Conservation (phyloP, 2,888 invertebrate species). For the Acheta domesticus region DNA sequence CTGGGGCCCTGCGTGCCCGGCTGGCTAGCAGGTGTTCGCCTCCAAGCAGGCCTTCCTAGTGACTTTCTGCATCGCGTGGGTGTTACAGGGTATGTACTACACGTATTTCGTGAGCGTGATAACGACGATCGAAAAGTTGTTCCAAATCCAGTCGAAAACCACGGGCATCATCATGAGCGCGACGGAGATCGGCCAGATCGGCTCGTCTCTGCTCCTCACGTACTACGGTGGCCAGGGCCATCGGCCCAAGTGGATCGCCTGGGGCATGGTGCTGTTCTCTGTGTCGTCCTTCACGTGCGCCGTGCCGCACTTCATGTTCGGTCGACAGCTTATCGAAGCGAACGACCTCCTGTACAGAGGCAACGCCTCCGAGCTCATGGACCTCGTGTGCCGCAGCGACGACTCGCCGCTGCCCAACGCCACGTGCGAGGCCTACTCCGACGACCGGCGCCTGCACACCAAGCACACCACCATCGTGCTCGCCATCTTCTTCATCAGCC, state of each 20-base stretch:
- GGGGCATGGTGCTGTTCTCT: constrained; percentile 86
- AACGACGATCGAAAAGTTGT: constrained; percentile 88
- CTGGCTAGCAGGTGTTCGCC: constrained; percentile 68
- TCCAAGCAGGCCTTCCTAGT: constrained; percentile 86
- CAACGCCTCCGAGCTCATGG: constrained; percentile 38
- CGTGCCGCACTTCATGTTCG: constrained; percentile 81
- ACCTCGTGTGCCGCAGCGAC: constrained; percentile 37
- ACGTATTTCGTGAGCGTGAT: constrained; percentile 92
- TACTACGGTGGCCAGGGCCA: constrained; percentile 90
- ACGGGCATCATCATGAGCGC: constrained; percentile 83
- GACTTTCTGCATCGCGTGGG: constrained; percentile 84
- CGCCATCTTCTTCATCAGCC: constrained; percentile 82
- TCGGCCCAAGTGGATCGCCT: constrained; percentile 89
- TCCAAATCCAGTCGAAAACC: constrained; percentile 86
- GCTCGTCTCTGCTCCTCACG: constrained; percentile 80
- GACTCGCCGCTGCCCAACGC: constrained; percentile 20
- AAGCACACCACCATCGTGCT: constrained; percentile 77
- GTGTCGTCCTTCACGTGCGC: constrained; percentile 83
- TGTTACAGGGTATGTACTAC: constrained; percentile 83
- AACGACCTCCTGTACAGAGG: constrained; percentile 50
- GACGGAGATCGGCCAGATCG: constrained; percentile 90
- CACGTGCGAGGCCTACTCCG: constrained; percentile 50
- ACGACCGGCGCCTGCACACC: constrained; percentile 65
- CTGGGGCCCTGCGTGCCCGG: constrained; percentile 73
- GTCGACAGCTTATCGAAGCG: constrained; percentile 64